Conservation (phyloP, 2,113 vertebrate genomes). For the Panthera uncia region DNA sequence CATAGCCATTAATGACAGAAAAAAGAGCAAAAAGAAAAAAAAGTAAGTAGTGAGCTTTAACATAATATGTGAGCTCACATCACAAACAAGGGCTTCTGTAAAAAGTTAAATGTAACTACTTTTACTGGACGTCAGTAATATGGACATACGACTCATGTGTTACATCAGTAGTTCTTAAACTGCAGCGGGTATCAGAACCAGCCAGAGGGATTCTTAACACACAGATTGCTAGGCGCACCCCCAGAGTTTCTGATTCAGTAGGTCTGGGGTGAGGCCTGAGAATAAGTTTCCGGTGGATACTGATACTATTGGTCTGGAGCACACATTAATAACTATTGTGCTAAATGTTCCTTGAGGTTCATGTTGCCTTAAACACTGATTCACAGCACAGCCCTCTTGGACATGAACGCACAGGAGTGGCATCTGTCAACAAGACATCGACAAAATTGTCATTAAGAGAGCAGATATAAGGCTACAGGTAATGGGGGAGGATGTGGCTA, state of each 20-base stretch:
- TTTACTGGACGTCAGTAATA: not conserved
- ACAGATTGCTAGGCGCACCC: not conserved
- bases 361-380: too few species aligned
- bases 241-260: not conserved
- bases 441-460: not conserved
- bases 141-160: not conserved
- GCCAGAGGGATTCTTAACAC: not conserved
- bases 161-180: not conserved
- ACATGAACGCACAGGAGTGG: not conserved
- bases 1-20: not conserved
- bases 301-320: not conserved
- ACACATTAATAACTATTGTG: not conserved
- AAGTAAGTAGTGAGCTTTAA: not conserved
- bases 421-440: not conserved
- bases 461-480: too few species aligned
- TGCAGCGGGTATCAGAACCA: not conserved
- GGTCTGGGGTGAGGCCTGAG: not conserved
- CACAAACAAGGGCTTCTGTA: not conserved
- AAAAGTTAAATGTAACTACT: not conserved
- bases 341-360: not conserved
- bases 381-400: not conserved
- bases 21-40: not conserved
- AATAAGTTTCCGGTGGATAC: not conserved
- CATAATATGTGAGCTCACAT: not conserved
- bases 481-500: accelerated